Evolutionary conservation across 2,113 vertebrate species (phyloP).

Genomic region (Ophiodon elongatus): DNA sequence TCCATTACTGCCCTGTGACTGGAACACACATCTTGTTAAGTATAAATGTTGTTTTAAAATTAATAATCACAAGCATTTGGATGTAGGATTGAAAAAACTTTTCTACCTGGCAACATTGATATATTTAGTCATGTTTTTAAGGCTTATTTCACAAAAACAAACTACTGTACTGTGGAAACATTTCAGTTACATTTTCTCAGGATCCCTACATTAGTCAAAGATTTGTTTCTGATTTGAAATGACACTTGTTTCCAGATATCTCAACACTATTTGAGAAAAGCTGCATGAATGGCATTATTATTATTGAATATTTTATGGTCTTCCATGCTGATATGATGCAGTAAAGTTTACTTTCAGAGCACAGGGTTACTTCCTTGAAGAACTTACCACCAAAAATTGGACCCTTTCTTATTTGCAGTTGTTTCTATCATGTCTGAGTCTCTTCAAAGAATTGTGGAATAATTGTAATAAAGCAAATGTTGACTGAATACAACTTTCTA

Average conservation of each 20-base stretch:
- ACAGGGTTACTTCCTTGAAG: background rate
- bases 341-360: constrained; percentile 41
- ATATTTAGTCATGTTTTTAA: constrained; percentile 7
- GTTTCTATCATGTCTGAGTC: constrained; percentile 26
- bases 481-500: constrained; percentile 42
- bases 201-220: background rate
- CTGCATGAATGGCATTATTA: background rate
- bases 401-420: constrained; percentile 26
- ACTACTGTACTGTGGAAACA: constrained; percentile 3
- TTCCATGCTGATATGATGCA: background rate
- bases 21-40: background rate
- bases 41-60: constrained; percentile 6
- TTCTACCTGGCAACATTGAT: background rate
- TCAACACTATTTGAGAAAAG: constrained; percentile 18
- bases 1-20: background rate
- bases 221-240: background rate
- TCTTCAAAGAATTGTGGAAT: constrained; percentile 6
- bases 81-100: constrained; percentile 17
- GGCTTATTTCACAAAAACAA: background rate
- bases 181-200: background rate
- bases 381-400: background rate
- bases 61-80: background rate
- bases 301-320: background rate
- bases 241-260: background rate
- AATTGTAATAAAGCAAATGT: background rate